Evolutionary conservation across 2,113 vertebrate species (phyloP).

Genomic region (Lathamus discolor): DNA sequence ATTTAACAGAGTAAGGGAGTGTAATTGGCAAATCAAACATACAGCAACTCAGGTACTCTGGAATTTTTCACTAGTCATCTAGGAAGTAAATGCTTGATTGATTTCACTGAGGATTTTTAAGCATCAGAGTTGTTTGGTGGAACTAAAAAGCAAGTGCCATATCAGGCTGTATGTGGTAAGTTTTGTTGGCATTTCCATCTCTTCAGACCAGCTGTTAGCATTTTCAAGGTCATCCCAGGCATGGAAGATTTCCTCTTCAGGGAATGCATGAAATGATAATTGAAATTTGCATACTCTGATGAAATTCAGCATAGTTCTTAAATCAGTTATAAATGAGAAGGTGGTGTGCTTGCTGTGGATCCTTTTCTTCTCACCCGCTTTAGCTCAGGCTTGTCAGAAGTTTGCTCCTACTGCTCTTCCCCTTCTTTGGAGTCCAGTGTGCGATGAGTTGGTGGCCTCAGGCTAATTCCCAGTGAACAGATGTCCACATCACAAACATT

Average conservation of each 20-base stretch:
- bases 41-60: not conserved
- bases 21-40: slow-evolving; percentile 33
- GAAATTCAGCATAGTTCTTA: not conserved
- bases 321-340: slow-evolving; percentile 21
- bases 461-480: not conserved
- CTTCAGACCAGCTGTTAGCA: slow-evolving; percentile 45
- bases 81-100: not conserved
- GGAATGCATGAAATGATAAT: not conserved
- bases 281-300: slow-evolving; percentile 25
- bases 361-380: not conserved
- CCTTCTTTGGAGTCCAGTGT: not conserved
- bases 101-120: slow-evolving; percentile 20
- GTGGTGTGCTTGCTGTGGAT: not conserved
- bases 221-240: slow-evolving; percentile 51
- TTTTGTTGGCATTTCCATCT: slow-evolving; percentile 29
- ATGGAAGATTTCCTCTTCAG: slow-evolving; percentile 9
- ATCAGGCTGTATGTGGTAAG: not conserved
- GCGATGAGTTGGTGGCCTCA: not conserved
- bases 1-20: not conserved
- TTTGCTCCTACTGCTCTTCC: not conserved
- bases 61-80: slow-evolving; percentile 1
- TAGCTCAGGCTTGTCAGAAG: not conserved
- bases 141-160: slow-evolving; percentile 13
- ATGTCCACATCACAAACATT: slow-evolving; percentile 18
- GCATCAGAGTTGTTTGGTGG: not conserved